These are phyloP conservation scores for Cavia porcellus DNA, from an alignment of 2,113 vertebrate species.

Conservation along the genomic window DNA sequence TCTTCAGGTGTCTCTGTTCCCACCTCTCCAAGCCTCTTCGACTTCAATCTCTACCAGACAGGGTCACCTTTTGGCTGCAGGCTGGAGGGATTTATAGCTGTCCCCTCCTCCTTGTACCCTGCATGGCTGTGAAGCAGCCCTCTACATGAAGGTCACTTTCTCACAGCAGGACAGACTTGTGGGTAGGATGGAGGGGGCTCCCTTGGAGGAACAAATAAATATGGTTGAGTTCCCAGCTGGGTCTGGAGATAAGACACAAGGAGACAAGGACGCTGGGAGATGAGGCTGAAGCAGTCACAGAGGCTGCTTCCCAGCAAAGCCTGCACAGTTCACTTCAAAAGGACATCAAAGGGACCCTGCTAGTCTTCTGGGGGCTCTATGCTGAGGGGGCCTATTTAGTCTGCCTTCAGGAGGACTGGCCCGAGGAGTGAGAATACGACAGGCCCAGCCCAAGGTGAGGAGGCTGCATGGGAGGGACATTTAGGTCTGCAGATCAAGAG, in stretches of 20 bases:
- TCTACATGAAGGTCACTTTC: slow-evolving; percentile 55
- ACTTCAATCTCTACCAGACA: background rate
- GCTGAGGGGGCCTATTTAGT: background rate
- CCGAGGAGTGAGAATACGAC: background rate
- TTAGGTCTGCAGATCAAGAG: background rate
- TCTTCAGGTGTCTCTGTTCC: background rate
- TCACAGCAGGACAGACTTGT: background rate
- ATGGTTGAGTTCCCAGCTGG: slow-evolving; percentile 73
- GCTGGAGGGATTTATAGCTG: slow-evolving; percentile 61
- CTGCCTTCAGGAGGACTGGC: background rate
- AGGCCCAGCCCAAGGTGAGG: background rate
- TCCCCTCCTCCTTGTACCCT: background rate
- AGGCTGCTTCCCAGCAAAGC: background rate
- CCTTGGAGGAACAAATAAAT: slow-evolving; percentile 75
- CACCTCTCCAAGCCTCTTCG: background rate
- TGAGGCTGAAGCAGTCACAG: background rate
- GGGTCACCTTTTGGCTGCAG: slow-evolving; percentile 3
- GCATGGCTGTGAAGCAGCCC: background rate
- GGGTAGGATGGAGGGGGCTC: background rate
- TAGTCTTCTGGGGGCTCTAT: background rate
- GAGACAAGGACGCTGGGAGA: slow-evolving; percentile 51
- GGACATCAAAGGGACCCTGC: background rate
- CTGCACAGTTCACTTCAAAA: background rate
- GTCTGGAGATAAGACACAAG: slow-evolving; percentile 74
- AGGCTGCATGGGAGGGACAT: background rate